Evolutionary conservation across 2,113 vertebrate species (phyloP), one percentile per base, ranked within the genome.

Genomic region (Cepphus grylle): DNA sequence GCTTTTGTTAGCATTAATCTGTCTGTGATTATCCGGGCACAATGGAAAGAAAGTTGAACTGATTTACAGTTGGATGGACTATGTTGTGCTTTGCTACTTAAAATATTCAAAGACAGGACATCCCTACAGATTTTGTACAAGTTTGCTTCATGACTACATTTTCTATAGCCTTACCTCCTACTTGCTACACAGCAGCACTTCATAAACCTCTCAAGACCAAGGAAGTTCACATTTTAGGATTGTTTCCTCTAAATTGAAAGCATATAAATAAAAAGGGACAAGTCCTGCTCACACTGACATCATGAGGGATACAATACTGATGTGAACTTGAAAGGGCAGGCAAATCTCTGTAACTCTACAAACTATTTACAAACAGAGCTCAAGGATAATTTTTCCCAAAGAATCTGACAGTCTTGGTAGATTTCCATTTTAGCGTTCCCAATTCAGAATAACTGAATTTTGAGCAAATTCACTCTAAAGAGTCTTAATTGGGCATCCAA

Each of bases 261-360:
- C 72, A 61, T 20, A 42, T 30, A 83, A 83, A 70, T 49, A 83
- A 50, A 82, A 90, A 52, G 19, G 6, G 3, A 7, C 32, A 36
- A 50, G 34, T 59, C 29, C 22, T 71, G 30, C 32, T 74, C 72
- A 80, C 20, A 52, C 5, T 18, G 34, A 91, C 87, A 13, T 47
- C 38, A 58, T 8, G 10, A 81, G 26, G 15, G 27, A 59, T 36
- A 7, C 19, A 59, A 55, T 34, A 67, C 32, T 40, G 50, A 74
- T 0, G 1, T 21, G 25, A 88, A 69, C 12, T 23, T 50, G 29
- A 79, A 52, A 88, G 21, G 8, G 11, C 45, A 69, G 0, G 0
- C 21, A 77, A 70, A 86, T 58, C 34, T 55, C 1, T 1, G 17
- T n/a, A 82, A 77, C 15, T 66, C 20, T 29, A 43, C 11, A 42